Evolutionary conservation across 92 coral and sea anemone genomes (phyloP).

Genomic region (Virgularia gustaviana): DNA sequence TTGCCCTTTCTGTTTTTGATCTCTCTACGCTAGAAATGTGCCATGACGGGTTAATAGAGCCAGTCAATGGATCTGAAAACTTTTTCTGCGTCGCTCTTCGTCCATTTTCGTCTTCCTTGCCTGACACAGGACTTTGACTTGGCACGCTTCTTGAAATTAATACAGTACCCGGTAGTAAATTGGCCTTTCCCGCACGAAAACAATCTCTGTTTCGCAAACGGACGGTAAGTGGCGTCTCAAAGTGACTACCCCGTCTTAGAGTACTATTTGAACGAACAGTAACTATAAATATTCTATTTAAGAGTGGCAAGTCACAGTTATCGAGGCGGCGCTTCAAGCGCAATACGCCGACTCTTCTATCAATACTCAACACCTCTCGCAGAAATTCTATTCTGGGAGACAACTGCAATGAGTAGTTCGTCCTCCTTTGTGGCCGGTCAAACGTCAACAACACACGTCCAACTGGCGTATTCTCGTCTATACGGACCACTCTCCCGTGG

Average conservation of each 20-base stretch:
- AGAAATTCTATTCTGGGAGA: constrained; percentile 13
- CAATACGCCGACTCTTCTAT: constrained; percentile 62
- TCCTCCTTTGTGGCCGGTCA: constrained; percentile 6
- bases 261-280: constrained; percentile 57
- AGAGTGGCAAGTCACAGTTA: constrained; percentile 60
- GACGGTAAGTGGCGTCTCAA: constrained; percentile 22
- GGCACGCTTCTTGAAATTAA: too few relatives aligned
- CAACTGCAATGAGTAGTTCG: constrained; percentile 10
- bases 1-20: too few relatives aligned
- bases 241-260: constrained; percentile 19
- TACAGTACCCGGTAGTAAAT: neutral
- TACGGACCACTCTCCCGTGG: constrained; percentile 19
- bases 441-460: neutral
- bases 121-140: too few relatives aligned
- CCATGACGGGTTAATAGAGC: too few relatives aligned
- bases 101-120: too few relatives aligned
- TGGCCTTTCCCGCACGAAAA: neutral
- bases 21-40: too few relatives aligned
- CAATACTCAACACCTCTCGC: constrained; percentile 38
- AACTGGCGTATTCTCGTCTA: neutral
- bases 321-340: constrained; percentile 57
- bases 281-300: constrained; percentile 53
- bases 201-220: constrained; percentile 3
- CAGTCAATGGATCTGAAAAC: too few relatives aligned
- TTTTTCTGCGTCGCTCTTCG: too few relatives aligned